Conservation (phyloP, 2,113 vertebrate species). For the Silurus meridionalis region DNA sequence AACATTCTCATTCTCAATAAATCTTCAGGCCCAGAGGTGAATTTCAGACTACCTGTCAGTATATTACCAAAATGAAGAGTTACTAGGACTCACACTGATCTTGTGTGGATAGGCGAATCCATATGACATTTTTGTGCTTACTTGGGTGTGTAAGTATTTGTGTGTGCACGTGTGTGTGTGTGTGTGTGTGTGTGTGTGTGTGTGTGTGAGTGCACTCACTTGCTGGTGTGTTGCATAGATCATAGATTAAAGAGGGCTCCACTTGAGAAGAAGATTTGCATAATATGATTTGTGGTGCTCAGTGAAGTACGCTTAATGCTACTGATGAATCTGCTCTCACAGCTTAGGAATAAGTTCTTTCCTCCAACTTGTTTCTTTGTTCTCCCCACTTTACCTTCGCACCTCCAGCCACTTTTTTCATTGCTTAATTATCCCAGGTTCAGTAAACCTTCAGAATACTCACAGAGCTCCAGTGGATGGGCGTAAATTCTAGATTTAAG, state of each 20-base stretch:
- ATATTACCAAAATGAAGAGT: constrained; percentile 19
- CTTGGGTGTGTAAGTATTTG: background rate
- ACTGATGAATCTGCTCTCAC: constrained; percentile 55
- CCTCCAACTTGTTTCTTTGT: background rate
- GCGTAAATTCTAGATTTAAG: constrained; percentile 15
- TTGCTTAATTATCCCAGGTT: constrained; percentile 50
- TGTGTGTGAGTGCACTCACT: background rate
- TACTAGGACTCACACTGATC: constrained; percentile 24
- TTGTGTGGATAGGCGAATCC: background rate
- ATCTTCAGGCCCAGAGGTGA: background rate
- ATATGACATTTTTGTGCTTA: background rate
- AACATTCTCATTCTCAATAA: background rate
- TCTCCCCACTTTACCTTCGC: constrained; percentile 3
- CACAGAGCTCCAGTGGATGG: background rate
- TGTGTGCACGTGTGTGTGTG: background rate
- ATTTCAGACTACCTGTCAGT: constrained; percentile 19
- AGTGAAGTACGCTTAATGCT: constrained; percentile 61
- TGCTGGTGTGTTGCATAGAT: constrained; percentile 49
- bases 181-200: background rate
- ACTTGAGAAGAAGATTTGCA: constrained; percentile 64
- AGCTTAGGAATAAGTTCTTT: constrained; percentile 56
- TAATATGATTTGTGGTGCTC: constrained; percentile 66
- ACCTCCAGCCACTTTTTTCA: constrained; percentile 44
- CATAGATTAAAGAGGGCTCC: constrained; percentile 57
- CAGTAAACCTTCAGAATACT: constrained; percentile 22